Conservation (phyloP, 2,888 invertebrate genomes). For the Exephanes ischioxanthus region DNA sequence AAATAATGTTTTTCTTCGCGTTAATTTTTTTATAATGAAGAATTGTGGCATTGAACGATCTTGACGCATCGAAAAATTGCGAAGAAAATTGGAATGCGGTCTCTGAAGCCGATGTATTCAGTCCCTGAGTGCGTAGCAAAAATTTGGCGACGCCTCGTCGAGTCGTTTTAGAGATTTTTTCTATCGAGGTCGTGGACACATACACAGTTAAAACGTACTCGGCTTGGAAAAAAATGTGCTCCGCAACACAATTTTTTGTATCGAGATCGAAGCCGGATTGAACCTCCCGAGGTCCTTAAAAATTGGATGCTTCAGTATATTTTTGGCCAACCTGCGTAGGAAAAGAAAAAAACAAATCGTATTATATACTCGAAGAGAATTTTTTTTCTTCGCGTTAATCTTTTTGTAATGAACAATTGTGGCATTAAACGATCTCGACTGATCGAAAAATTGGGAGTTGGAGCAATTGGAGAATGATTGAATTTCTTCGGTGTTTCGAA, state of each 20-base stretch:
- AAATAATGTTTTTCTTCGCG: neutral
- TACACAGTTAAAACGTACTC: neutral
- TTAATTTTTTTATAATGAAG: too few species aligned
- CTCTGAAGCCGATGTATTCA: neutral
- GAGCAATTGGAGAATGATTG: neutral
- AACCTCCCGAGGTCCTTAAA: neutral
- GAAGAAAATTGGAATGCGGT: constrained; percentile 1
- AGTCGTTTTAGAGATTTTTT: neutral
- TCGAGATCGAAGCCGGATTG: neutral
- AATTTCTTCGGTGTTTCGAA: constrained; percentile 16
- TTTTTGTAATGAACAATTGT: too few species aligned
- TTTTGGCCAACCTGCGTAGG: neutral
- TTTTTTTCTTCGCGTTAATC: neutral
- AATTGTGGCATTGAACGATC: too few species aligned
- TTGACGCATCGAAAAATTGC: neutral
- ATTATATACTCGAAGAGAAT: neutral
- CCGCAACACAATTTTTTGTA: neutral
- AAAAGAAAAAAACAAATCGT: neutral
- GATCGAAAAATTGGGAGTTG: neutral
- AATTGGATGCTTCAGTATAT: neutral
- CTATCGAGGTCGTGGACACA: neutral
- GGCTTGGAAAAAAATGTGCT: neutral
- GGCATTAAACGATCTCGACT: too few species aligned
- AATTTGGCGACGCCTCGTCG: neutral
- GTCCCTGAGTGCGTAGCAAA: neutral